Base-by-base conservation (phyloP, 2,888 invertebrate species). In the Phymatocera aterrima region DNA sequence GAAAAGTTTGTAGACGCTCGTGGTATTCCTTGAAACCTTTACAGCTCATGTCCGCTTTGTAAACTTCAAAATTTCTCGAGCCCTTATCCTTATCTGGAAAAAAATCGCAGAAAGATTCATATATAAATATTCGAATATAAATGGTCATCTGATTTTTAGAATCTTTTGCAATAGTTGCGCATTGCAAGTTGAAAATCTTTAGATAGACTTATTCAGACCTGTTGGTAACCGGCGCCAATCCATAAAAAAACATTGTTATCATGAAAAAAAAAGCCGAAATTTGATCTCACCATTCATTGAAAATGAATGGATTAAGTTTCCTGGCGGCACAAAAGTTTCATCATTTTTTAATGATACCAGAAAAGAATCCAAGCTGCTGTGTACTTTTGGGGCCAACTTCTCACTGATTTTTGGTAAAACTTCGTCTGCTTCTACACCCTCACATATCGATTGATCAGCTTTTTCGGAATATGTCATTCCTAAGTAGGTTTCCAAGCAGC, bases 1-100 rank as follows among this genome's bases (percentile, higher is more conserved):
- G 93, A 87, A 98, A 97, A 0, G 97, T 97, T 91, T 99, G 98
- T 83, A 99, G 92, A 77, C 96, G 93, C 82, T 94, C 93, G 89
- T 98, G 97, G 89, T 95, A 98, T 3, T 93, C 92, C 34, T 94
- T 89, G 89, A 98, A 98, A 0, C 95, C 94, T 0, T 94, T 93
- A 74, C 93, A 93, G 15, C 93, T 93, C 82, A 94, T 93, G 85
- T 95, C 94, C 85, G 95, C 94, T 84, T 93, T 93, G 87, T 96
- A 97, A n/a, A 98, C 93, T 91, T 97, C 97, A 91, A 96, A 98
- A 46, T 86, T 88, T 79, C 88, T 91, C 78, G 83, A 83, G 34
- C 79, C 78, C 6, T 83, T 81, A n/a, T 84, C 85, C 60, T 86
- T 82, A 83, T 89, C 90, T 90, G 77, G 28, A 81, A 78, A 57